Conservation (phyloP, 92 coral and sea anemone species). For the Heliopora coerulea region DNA sequence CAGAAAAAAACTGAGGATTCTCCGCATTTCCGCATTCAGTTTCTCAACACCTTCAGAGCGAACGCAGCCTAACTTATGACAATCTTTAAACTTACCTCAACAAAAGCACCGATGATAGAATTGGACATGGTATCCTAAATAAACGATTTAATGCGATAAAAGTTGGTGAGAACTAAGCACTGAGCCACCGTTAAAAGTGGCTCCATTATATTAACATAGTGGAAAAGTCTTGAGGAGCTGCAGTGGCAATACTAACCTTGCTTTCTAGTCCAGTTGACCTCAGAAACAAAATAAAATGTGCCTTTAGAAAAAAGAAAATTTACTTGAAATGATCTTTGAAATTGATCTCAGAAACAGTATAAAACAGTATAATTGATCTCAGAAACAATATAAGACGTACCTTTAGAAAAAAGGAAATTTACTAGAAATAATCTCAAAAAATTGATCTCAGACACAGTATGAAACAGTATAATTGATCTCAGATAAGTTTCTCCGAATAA, state of each 20-base stretch:
- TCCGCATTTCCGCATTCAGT: too few species aligned
- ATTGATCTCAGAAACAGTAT: too few species aligned
- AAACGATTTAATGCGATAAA: conserved; percentile 8
- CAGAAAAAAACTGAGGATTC: too few species aligned
- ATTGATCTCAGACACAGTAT: too few species aligned
- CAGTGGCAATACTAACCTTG: conserved; percentile 52
- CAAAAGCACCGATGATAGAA: conserved; percentile 81
- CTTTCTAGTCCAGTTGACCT: conserved; percentile 80
- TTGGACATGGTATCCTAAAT: conserved; percentile 68
- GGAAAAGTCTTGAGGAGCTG: not conserved
- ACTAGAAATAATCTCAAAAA: too few species aligned
- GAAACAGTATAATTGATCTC: conserved; percentile 74
- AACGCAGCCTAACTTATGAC: too few species aligned
- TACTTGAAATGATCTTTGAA: too few species aligned
- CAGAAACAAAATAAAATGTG: conserved; percentile 84
- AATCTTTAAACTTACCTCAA: conserved; percentile 60
- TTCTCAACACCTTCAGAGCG: too few species aligned
- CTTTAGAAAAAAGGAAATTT: conserved; percentile 27
- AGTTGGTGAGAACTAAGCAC: not conserved
- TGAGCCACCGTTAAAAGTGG: not conserved
- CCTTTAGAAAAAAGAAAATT: conserved; percentile 42
- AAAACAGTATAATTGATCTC: conserved; percentile 74
- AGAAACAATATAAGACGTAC: conserved; percentile 87
- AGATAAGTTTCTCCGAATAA: too few species aligned
- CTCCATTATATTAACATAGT: too few species aligned